Conservation (phyloP, 2,797 vertebrate genomes). For the Smutsia gigantea region DNA sequence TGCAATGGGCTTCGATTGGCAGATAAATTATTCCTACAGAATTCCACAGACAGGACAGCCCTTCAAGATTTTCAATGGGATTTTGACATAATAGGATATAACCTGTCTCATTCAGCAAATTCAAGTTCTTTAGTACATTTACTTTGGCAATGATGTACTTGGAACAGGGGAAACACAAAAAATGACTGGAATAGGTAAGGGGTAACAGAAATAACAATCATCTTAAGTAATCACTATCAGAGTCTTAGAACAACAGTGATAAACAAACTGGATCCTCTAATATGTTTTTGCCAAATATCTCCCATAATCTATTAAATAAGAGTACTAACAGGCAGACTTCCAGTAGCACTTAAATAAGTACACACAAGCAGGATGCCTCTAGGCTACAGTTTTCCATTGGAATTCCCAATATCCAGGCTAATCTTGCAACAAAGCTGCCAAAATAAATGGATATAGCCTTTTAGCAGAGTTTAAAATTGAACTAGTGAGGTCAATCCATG, state of each 20-base stretch:
- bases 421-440: conserved; percentile 82
- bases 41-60: not conserved
- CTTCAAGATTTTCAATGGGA: not conserved
- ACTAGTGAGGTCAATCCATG: conserved; percentile 76
- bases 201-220: not conserved
- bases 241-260: not conserved
- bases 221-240: not conserved
- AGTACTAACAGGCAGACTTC: conserved; percentile 47
- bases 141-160: not conserved
- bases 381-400: conserved; percentile 81
- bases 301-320: conserved; percentile 19
- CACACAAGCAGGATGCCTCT: conserved; percentile 64
- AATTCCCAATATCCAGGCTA: conserved; percentile 75
- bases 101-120: conserved; percentile 3
- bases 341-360: conserved; percentile 74
- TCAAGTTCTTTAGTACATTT: not conserved
- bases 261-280: conserved; percentile 33
- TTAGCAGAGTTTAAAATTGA: conserved; percentile 81
- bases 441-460: conserved; percentile 83
- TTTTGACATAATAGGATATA: not conserved
- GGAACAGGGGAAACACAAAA: not conserved
- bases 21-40: not conserved
- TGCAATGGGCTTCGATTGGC: not conserved
- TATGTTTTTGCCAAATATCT: conserved; percentile 28
- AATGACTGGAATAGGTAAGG: not conserved